Evolutionary conservation across 2,113 vertebrate species (phyloP).

Genomic region (Eolophus roseicapilla): DNA sequence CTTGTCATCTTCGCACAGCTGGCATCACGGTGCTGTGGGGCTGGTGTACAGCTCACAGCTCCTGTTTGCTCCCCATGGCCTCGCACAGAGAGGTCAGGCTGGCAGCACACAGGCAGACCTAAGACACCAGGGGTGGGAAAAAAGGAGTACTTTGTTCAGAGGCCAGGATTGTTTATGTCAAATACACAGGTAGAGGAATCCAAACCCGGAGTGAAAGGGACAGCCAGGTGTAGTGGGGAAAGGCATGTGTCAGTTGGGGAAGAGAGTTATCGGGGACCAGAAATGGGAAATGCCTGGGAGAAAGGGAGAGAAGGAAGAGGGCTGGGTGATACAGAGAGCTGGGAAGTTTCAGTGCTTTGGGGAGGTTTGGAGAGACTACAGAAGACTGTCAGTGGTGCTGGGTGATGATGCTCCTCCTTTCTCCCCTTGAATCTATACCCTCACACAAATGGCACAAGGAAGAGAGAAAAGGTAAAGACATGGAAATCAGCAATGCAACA

Average conservation of each 20-base stretch:
- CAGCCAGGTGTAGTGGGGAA: background rate
- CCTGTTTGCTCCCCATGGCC: background rate
- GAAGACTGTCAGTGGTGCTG: background rate
- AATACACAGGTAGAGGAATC: background rate
- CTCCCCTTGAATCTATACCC: background rate
- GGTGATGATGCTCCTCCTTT: background rate
- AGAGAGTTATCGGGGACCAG: background rate
- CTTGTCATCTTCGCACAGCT: background rate
- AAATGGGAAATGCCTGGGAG: background rate
- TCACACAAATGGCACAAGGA: rapidly evolving
- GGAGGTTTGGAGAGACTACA: background rate
- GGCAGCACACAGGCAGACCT: background rate
- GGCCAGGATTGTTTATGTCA: background rate
- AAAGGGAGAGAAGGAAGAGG: background rate
- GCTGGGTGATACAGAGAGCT: background rate
- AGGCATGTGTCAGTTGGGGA: rapidly evolving
- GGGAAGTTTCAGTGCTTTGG: background rate
- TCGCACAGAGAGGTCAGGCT: background rate
- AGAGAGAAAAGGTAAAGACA: background rate
- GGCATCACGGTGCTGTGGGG: background rate
- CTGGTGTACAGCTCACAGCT: background rate
- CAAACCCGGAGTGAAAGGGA: background rate
- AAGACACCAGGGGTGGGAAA: too few species aligned
- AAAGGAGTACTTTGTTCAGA: background rate
- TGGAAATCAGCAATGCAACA: rapidly evolving